phyloP scores from a whole-genome alignment of 2,888 invertebrate species.

The Euzophera pinguis region DNA sequence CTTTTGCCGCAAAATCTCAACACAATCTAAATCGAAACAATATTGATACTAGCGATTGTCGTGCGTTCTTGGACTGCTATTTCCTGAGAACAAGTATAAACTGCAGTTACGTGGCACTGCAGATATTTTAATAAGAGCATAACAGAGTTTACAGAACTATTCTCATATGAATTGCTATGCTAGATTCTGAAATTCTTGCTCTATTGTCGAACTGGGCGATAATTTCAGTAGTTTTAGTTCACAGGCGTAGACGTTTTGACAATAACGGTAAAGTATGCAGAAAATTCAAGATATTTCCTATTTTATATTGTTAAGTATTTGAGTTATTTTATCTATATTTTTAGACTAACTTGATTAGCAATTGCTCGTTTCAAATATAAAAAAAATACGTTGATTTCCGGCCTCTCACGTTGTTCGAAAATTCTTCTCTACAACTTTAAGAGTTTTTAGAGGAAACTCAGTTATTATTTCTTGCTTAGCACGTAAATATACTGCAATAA shows the following conservation, averaged over 20 bases:
- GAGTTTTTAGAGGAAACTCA: too few species aligned
- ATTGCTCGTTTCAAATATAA: too few species aligned
- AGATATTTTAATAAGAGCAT: constrained; percentile 2
- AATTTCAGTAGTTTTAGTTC: background rate
- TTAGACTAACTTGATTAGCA: too few species aligned
- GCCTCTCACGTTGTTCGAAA: too few species aligned
- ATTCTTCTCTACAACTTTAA: too few species aligned
- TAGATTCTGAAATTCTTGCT: background rate
- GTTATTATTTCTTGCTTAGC: too few species aligned
- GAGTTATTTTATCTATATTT: background rate
- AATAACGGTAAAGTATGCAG: background rate
- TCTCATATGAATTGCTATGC: constrained; percentile 5
- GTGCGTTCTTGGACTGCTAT: background rate
- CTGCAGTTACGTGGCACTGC: constrained; percentile 4
- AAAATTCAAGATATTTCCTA: background rate
- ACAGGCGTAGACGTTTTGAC: background rate
- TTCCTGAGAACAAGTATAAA: background rate
- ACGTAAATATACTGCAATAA: too few species aligned
- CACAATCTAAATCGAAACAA: background rate
- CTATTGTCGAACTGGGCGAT: background rate
- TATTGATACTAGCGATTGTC: background rate
- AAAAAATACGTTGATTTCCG: too few species aligned
- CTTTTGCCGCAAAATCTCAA: background rate
- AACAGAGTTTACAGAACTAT: constrained; percentile 7
- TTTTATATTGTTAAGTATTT: background rate